Evolutionary conservation across 2,888 invertebrate genomes (phyloP).

Genomic region (Erynnis tages): DNA sequence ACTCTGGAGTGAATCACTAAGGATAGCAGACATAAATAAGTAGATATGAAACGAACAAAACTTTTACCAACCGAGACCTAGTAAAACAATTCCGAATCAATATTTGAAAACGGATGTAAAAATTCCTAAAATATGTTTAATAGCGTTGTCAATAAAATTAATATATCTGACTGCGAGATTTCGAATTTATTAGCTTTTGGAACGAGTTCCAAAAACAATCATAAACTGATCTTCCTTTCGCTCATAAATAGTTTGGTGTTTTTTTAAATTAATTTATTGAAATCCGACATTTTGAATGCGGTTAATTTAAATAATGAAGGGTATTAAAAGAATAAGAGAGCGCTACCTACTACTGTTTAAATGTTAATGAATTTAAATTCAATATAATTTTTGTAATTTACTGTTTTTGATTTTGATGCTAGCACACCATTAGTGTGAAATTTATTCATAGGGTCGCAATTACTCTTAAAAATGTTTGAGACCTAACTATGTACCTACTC

Average conservation of each 20-base stretch:
- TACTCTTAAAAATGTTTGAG: too few relatives aligned
- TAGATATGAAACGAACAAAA: too few relatives aligned
- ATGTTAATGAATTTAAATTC: constrained; percentile 4
- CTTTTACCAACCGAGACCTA: too few relatives aligned
- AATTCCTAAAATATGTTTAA: background rate
- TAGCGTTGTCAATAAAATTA: background rate
- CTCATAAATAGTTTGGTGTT: constrained; percentile 14
- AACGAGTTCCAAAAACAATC: constrained; percentile 11
- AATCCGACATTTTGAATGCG: constrained; percentile 7
- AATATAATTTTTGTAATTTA: background rate
- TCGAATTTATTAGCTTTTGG: background rate
- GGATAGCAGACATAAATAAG: too few relatives aligned
- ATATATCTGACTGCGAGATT: background rate
- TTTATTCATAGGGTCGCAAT: too few relatives aligned
- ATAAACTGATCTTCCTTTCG: constrained; percentile 2
- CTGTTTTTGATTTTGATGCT: too few relatives aligned
- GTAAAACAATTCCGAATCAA: background rate
- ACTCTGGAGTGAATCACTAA: too few relatives aligned
- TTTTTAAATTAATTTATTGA: constrained; percentile 1
- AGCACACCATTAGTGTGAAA: too few relatives aligned
- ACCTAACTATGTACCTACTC: too few relatives aligned
- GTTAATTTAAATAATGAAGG: constrained; percentile 8
- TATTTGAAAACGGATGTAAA: background rate
- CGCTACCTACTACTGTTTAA: constrained; percentile 16
- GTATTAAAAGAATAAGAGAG: background rate